Conservation (phyloP, 2,113 vertebrate genomes). For the Tapirus terrestris region DNA sequence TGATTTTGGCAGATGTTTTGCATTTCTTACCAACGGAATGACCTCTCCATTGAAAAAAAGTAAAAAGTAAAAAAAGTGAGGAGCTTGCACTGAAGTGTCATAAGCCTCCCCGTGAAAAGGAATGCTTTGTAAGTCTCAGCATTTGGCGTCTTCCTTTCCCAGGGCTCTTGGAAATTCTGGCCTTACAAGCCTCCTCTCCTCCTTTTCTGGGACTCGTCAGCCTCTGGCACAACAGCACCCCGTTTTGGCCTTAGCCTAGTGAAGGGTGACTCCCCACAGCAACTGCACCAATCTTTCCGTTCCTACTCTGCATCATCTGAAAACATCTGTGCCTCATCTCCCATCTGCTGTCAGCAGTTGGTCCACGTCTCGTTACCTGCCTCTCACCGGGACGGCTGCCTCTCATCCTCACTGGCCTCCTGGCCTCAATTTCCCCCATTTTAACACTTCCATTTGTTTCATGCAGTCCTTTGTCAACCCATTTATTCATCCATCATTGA, state of each 20-base stretch:
- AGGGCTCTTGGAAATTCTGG: not conserved
- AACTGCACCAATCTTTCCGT: not conserved
- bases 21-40: not conserved
- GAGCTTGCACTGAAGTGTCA: not conserved
- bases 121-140: not conserved
- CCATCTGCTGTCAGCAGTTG: not conserved
- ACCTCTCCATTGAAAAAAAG: not conserved
- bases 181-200: not conserved
- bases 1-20: not conserved
- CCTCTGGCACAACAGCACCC: too few relatives aligned
- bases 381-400: not conserved
- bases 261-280: not conserved
- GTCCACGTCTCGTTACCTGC: not conserved
- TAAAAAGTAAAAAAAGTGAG: not conserved
- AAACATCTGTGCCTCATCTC: not conserved
- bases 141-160: accelerated
- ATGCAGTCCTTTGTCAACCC: accelerated
- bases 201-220: not conserved
- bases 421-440: not conserved
- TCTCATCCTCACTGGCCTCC: not conserved
- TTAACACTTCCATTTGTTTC: not conserved
- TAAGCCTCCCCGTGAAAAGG: not conserved
- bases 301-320: not conserved
- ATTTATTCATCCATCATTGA: not conserved
- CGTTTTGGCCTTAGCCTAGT: accelerated